These are phyloP conservation scores for Sinocyclocheilus anophthalmus DNA, from an alignment of 2,113 vertebrate species.

Conservation along the genomic window DNA sequence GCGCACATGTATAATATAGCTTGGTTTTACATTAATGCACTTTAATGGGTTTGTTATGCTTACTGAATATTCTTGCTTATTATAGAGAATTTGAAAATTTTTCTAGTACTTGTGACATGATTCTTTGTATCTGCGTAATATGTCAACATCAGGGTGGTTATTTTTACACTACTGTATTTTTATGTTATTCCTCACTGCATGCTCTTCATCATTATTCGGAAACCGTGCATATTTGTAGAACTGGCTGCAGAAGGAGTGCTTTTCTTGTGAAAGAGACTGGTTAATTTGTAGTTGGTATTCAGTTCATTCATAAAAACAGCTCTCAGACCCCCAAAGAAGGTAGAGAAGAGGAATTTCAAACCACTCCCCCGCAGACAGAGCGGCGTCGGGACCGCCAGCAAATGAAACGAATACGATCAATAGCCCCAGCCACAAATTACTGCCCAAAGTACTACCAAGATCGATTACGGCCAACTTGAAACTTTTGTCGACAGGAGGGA, in stretches of 20 bases:
- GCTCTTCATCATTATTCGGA: neutral
- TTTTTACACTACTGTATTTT: neutral
- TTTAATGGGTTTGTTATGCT: neutral
- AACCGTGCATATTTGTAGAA: neutral
- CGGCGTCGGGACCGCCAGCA: conserved; percentile 78
- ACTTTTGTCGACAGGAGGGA: conserved; percentile 45
- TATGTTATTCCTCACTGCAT: neutral
- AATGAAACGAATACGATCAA: conserved; percentile 76
- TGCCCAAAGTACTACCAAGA: conserved; percentile 72
- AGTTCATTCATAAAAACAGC: conserved; percentile 75
- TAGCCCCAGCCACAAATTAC: conserved; percentile 70
- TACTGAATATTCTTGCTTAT: neutral
- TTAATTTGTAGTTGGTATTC: conserved; percentile 70
- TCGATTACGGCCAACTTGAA: conserved; percentile 67
- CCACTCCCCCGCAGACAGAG: conserved; percentile 81
- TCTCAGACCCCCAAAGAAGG: conserved; percentile 61
- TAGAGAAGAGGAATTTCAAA: conserved; percentile 43
- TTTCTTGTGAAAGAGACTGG: conserved; percentile 65
- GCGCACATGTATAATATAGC: neutral
- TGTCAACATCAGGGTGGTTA: neutral
- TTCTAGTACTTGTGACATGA: neutral
- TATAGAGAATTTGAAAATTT: neutral
- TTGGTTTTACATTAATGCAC: neutral
- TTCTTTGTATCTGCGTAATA: neutral
- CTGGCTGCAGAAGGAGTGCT: neutral